These are phyloP conservation scores for Pampusana beccarii DNA, from an alignment of 2,113 vertebrate genomes.

Conservation along the genomic window DNA sequence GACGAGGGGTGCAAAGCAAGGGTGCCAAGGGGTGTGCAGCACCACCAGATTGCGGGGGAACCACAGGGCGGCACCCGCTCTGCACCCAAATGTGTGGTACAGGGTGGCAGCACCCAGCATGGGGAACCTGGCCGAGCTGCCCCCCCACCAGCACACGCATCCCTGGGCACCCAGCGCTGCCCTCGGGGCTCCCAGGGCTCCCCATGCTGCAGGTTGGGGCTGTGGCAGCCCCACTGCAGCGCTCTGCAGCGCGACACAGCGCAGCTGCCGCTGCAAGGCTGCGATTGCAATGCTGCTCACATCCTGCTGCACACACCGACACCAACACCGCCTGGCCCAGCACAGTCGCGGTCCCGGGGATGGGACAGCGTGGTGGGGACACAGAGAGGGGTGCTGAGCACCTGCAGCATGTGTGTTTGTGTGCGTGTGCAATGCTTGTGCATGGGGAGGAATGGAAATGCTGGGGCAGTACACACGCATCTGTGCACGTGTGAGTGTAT, in stretches of 20 bases:
- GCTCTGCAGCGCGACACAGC: neutral
- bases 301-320: neutral
- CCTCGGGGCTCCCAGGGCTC: neutral
- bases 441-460: too few relatives aligned
- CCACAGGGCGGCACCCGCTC: rapidly evolving
- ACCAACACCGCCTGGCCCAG: neutral
- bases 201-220: neutral
- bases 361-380: neutral
- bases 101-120: neutral
- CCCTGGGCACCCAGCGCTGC: neutral
- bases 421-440: neutral
- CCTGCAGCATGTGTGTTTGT: neutral
- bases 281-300: slow-evolving; percentile 55
- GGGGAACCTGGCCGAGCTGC: rapidly evolving
- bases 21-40: too few relatives aligned
- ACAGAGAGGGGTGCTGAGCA: rapidly evolving
- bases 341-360: neutral
- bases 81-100: neutral
- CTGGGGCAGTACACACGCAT: rapidly evolving
- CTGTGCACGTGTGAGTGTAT: too few relatives aligned
- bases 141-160: neutral
- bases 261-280: neutral
- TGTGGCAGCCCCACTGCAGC: neutral
- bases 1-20: neutral
- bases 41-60: too few relatives aligned